Conservation (phyloP, 2,113 vertebrate species). For the Phaethornis superciliosus region DNA sequence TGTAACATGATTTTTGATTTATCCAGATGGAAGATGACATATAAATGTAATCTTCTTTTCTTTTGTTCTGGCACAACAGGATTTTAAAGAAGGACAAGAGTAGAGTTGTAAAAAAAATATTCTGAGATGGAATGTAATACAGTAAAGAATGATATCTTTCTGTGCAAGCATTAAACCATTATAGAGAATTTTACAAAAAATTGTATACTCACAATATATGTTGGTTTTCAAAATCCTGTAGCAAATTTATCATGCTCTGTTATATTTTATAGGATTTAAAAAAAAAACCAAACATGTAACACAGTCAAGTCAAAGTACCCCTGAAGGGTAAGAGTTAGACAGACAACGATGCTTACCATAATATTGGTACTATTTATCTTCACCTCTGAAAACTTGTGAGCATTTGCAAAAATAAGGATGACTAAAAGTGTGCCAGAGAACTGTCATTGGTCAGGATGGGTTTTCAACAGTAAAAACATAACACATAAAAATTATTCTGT, state of each 20-base stretch:
- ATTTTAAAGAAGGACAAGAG: constrained; percentile 20
- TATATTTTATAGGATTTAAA: background rate
- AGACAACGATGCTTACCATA: background rate
- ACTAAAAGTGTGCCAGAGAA: background rate
- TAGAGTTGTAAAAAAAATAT: background rate
- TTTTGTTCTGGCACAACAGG: constrained; percentile 16
- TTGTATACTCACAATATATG: background rate
- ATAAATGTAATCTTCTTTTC: constrained; percentile 35
- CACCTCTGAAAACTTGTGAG: background rate
- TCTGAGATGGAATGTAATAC: background rate
- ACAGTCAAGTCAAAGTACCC: background rate
- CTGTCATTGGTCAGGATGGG: background rate
- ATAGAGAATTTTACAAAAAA: constrained; percentile 30
- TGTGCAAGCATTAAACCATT: background rate
- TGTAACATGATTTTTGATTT: constrained; percentile 23
- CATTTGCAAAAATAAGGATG: background rate
- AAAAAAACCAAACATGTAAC: background rate
- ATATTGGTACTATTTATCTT: background rate
- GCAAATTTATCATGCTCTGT: background rate
- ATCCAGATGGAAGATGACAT: constrained; percentile 4
- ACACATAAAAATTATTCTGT: background rate
- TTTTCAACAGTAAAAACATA: background rate
- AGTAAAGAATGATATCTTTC: background rate
- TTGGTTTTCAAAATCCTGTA: constrained; percentile 13
- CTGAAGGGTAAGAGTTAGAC: too few relatives aligned